Percentiles rank a stretch among this genome's conserved stretches.
These are phyloP conservation scores for Corvus cornix DNA, from an alignment of 2,113 vertebrate species.

Conservation along the genomic window DNA sequence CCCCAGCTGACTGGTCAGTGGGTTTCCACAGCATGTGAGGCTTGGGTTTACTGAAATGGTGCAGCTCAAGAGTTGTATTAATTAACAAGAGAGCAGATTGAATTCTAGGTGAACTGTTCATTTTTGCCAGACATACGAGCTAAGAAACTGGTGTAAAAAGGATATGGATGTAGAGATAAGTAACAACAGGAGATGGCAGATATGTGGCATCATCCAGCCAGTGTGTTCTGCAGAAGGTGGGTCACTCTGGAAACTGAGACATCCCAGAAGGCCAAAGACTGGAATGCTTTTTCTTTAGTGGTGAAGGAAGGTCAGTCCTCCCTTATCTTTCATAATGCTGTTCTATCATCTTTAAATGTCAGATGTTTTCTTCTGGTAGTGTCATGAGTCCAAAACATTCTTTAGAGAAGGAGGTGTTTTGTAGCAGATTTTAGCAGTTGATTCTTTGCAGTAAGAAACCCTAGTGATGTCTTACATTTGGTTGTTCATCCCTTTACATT, in stretches of 20 bases:
- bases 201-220: background rate
- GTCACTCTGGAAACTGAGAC: background rate
- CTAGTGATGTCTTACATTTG: background rate
- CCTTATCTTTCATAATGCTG: rapidly evolving
- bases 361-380: background rate
- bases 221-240: rapidly evolving
- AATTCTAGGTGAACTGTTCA: background rate
- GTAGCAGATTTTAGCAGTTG: background rate
- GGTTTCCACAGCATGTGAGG: background rate
- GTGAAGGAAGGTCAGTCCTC: background rate
- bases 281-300: background rate
- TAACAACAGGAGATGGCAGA: background rate
- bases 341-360: background rate
- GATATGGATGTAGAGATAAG: background rate
- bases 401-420: background rate
- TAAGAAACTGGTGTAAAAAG: background rate
- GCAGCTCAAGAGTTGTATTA: background rate
- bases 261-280: background rate
- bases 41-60: background rate
- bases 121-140: background rate
- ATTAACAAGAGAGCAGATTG: background rate
- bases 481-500: background rate
- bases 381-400: rapidly evolving
- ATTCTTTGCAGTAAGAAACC: background rate
- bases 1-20: background rate